phyloP scores from a whole-genome alignment of 2,797 vertebrate species.

The Megalops cyprinoides region DNA sequence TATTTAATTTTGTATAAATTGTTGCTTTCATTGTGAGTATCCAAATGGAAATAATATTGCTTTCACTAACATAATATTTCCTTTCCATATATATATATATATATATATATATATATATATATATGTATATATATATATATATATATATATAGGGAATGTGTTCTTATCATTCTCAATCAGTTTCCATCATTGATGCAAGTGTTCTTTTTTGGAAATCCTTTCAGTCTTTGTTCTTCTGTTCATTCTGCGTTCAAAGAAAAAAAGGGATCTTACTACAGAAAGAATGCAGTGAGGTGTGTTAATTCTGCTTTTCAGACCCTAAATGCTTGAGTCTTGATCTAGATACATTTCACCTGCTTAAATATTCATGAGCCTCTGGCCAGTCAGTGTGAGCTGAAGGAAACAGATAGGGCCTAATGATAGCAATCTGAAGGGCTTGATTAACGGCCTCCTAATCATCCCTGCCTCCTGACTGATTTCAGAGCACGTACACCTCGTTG shows the following conservation, averaged over 20 bases:
- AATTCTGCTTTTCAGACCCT: slow-evolving; percentile 79
- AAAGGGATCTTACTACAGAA: slow-evolving; percentile 53
- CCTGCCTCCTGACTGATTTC: slow-evolving; percentile 83
- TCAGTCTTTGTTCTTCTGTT: background rate
- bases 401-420: slow-evolving; percentile 77
- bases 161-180: background rate
- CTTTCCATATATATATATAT: background rate
- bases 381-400: slow-evolving; percentile 69
- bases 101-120: background rate
- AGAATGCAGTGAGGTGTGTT: slow-evolving; percentile 69
- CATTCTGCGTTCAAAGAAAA: background rate
- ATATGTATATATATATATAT: background rate
- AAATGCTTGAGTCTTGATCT: slow-evolving; percentile 73
- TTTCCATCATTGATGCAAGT: slow-evolving; percentile 7
- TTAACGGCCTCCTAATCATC: slow-evolving; percentile 88
- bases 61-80: no score
- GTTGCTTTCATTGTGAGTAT: no score
- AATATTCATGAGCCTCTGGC: slow-evolving; percentile 85
- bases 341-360: slow-evolving; percentile 80
- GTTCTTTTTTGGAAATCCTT: background rate
- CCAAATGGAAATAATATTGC: no score
- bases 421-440: slow-evolving; percentile 83
- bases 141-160: background rate
- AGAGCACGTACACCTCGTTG: slow-evolving; percentile 79
- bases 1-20: no score